Evolutionary conservation across 2,888 invertebrate genomes (phyloP).

Genomic region (Galeruca laticollis): DNA sequence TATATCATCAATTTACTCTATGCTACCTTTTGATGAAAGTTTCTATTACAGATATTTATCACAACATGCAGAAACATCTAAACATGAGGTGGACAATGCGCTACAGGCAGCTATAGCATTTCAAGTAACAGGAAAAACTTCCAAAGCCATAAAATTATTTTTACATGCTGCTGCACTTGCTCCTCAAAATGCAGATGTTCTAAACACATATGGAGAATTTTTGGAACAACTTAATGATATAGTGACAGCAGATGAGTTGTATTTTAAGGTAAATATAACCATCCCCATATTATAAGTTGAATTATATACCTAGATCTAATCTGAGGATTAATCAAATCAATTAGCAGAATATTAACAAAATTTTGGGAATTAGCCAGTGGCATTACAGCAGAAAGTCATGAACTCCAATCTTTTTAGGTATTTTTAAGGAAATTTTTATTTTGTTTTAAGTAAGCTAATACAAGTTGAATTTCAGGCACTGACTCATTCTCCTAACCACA

Average conservation of each 20-base stretch:
- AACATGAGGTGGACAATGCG: constrained; percentile 83
- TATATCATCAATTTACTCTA: too few relatives aligned
- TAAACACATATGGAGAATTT: constrained; percentile 94
- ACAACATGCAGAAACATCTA: background rate
- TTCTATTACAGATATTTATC: constrained; percentile 59
- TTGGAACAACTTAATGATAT: constrained; percentile 89
- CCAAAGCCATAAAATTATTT: constrained; percentile 87
- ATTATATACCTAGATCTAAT: background rate
- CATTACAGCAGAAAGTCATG: too few relatives aligned
- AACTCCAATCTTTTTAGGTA: too few relatives aligned
- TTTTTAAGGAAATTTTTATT: too few relatives aligned
- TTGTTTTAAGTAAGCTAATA: constrained; percentile 10
- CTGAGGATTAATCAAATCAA: too few relatives aligned
- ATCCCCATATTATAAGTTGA: background rate
- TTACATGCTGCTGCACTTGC: constrained; percentile 93
- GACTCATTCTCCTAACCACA: constrained; percentile 84
- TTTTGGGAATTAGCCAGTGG: too few relatives aligned
- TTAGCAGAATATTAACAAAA: too few relatives aligned
- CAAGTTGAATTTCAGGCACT: constrained; percentile 71
- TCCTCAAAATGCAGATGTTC: constrained; percentile 91
- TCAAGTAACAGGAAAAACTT: constrained; percentile 83
- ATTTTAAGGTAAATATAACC: constrained; percentile 74
- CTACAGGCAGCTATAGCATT: constrained; percentile 88
- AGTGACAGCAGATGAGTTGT: constrained; percentile 90
- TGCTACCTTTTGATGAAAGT: too few relatives aligned